phyloP scores from a whole-genome alignment of 1,140 invertebrate genomes.

The Aphelinus certus region DNA sequence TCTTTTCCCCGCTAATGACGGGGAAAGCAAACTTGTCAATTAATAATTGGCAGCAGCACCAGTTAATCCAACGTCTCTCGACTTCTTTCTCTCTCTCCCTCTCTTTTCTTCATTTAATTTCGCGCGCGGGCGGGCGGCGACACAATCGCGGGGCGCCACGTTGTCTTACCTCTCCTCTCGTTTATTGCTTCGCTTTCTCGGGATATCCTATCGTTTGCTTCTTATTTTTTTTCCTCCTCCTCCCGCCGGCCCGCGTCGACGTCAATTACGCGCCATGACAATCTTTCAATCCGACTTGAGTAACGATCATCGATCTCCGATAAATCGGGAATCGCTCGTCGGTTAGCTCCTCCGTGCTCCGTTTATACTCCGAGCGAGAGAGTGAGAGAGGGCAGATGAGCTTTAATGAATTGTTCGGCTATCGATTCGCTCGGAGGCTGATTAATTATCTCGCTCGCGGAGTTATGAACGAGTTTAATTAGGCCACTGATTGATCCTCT shows the following conservation, averaged over 20 bases:
- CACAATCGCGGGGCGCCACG: constrained; percentile 37
- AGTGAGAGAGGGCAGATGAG: not conserved
- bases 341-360: not conserved
- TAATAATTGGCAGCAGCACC: constrained; percentile 52
- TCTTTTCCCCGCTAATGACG: constrained; percentile 39
- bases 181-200: constrained; percentile 8
- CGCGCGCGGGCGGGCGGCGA: constrained; percentile 18
- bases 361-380: not conserved
- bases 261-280: constrained; percentile 30
- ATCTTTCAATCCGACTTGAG: constrained; percentile 21
- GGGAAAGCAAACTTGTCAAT: constrained; percentile 56
- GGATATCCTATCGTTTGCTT: not conserved
- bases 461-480: too few relatives aligned
- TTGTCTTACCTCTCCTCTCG: not conserved
- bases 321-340: constrained; percentile 6
- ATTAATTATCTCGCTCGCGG: constrained; percentile 2
- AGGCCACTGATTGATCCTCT: too few relatives aligned
- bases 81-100: constrained; percentile 32
- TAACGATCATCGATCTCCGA: constrained; percentile 28
- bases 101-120: constrained; percentile 53
- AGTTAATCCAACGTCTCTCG: constrained; percentile 25
- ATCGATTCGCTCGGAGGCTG: not conserved
- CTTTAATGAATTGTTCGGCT: constrained; percentile 18
- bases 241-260: not conserved
- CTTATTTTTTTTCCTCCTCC: constrained; percentile 9